Conservation (phyloP, 2,113 vertebrate genomes). For the Neomonachus schauinslandi region DNA sequence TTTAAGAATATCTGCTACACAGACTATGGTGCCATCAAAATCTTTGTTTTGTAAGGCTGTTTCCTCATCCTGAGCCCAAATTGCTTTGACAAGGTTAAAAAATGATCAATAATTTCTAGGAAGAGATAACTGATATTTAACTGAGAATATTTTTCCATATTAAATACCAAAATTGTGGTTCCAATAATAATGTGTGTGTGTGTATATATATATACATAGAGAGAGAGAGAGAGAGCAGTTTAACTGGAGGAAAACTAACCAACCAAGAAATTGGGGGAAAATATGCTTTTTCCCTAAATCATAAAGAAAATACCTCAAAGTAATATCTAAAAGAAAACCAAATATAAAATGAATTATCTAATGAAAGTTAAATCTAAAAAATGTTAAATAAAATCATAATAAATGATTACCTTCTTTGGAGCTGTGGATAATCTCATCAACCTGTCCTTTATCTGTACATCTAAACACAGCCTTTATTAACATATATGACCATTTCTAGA, state of each 20-base stretch:
- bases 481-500: not conserved
- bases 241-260: not conserved
- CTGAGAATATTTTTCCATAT: not conserved
- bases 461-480: not conserved
- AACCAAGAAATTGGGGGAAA: not conserved
- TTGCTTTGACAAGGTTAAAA: not conserved
- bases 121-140: not conserved
- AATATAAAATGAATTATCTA: not conserved
- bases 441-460: not conserved
- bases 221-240: not conserved
- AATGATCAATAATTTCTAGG: slow-evolving; percentile 46
- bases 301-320: not conserved
- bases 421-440: not conserved
- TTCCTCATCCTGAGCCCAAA: not conserved
- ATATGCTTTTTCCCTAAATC: not conserved
- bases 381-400: not conserved
- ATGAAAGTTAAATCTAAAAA: not conserved
- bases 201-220: not conserved
- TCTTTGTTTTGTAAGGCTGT: slow-evolving; percentile 36
- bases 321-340: not conserved
- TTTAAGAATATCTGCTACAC: not conserved
- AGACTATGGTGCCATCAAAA: slow-evolving; percentile 32
- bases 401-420: not conserved
- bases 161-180: not conserved
- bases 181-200: not conserved